Percentiles rank a stretch among this genome's conserved stretches.
Conservation (phyloP, 2,797 vertebrate species). For the Triplophysa bombifrons region DNA sequence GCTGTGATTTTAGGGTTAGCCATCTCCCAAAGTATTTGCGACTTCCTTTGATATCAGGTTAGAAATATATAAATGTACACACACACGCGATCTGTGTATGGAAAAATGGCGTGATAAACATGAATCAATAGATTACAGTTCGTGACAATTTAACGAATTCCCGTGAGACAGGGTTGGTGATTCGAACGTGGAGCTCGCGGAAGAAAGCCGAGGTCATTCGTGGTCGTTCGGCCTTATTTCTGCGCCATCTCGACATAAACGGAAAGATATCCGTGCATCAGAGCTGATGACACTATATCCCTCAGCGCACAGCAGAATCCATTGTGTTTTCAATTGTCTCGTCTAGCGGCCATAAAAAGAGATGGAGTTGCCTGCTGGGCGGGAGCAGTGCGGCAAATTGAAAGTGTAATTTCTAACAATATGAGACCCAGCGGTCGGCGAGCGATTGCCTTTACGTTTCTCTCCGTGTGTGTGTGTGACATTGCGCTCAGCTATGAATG, state of each 20-base stretch:
- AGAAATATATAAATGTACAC: no score
- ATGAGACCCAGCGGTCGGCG: constrained; percentile 67
- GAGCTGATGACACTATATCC: constrained; percentile 57
- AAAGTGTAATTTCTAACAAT: constrained; percentile 80
- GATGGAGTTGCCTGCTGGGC: constrained; percentile 63
- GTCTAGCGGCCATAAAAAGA: constrained; percentile 63
- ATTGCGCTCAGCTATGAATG: constrained; percentile 65
- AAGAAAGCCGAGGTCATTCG: background rate
- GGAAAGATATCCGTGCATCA: constrained; percentile 43
- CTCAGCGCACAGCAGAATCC: constrained; percentile 55
- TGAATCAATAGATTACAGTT: no score
- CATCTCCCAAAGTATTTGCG: no score
- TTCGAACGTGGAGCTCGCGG: background rate
- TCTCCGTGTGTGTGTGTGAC: constrained; percentile 1
- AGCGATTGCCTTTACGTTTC: constrained; percentile 72
- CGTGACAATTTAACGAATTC: no score
- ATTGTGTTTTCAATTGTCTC: constrained; percentile 73
- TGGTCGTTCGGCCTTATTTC: constrained; percentile 17
- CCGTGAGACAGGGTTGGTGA: no score
- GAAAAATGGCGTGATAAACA: no score
- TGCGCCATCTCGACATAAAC: constrained; percentile 43
- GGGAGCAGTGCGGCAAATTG: constrained; percentile 69
- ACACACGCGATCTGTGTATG: no score
- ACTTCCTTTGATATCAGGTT: no score
- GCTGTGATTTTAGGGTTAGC: no score